phyloP scores from a whole-genome alignment of 2,888 invertebrate species.

The Amphipyra tragopoginis region DNA sequence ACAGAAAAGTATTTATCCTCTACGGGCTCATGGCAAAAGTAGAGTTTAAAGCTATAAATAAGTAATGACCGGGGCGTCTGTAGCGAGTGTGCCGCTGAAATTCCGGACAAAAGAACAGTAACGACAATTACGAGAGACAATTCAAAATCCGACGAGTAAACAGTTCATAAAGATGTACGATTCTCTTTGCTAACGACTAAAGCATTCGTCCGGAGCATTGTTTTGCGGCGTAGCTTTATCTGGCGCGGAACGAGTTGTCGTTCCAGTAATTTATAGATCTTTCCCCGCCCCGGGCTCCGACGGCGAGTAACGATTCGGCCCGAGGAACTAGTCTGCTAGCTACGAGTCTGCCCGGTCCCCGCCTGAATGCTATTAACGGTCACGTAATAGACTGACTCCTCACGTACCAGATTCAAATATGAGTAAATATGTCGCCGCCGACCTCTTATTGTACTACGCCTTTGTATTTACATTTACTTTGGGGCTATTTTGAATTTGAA shows the following conservation, averaged over 20 bases:
- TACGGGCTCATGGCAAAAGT: slow-evolving; percentile 56
- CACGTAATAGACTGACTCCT: slow-evolving; percentile 84
- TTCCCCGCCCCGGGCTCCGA: slow-evolving; percentile 81
- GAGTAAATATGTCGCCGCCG: slow-evolving; percentile 81
- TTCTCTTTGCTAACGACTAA: slow-evolving; percentile 81
- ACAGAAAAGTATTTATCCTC: slow-evolving; percentile 74
- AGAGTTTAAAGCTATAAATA: slow-evolving; percentile 59
- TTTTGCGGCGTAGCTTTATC: slow-evolving; percentile 88
- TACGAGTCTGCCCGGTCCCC: slow-evolving; percentile 65
- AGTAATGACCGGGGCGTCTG: slow-evolving; percentile 52
- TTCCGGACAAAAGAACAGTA: slow-evolving; percentile 66
- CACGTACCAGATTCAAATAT: slow-evolving; percentile 85
- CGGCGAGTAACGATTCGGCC: slow-evolving; percentile 74
- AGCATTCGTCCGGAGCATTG: slow-evolving; percentile 85
- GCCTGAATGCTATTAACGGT: slow-evolving; percentile 83
- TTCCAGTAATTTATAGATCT: slow-evolving; percentile 88
- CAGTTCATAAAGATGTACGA: slow-evolving; percentile 85
- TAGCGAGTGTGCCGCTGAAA: slow-evolving; percentile 48
- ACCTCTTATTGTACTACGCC: slow-evolving; percentile 76
- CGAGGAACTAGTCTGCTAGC: slow-evolving; percentile 71
- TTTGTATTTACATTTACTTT: slow-evolving; percentile 77
- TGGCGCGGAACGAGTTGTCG: slow-evolving; percentile 88
- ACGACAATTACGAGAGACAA: slow-evolving; percentile 70
- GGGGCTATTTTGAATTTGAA: slow-evolving; percentile 73
- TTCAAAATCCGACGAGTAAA: slow-evolving; percentile 77